Conservation (phyloP, 1,140 invertebrate genomes). For the Lepeophtheirus salmonis region DNA sequence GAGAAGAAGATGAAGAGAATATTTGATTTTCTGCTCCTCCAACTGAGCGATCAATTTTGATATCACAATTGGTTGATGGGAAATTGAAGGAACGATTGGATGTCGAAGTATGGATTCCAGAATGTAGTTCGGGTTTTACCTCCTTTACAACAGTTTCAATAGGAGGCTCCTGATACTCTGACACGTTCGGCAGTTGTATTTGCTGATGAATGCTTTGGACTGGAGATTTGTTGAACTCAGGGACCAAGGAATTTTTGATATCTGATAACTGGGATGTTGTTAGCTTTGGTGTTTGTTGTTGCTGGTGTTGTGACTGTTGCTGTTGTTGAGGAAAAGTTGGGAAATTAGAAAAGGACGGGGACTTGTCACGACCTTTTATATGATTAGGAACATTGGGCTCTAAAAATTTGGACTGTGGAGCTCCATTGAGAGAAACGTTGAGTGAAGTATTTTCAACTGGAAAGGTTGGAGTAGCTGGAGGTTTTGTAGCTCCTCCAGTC, state of each 20-base stretch:
- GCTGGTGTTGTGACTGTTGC: neutral
- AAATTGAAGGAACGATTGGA: neutral
- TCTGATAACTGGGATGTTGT: neutral
- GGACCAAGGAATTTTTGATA: neutral
- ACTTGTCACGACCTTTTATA: neutral
- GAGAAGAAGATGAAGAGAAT: constrained; percentile 18
- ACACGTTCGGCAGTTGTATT: neutral
- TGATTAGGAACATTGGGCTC: neutral
- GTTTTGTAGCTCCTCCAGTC: neutral
- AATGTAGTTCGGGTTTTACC: neutral
- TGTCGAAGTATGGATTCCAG: neutral
- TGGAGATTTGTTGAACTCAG: neutral
- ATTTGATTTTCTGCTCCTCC: no score
- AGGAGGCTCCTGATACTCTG: neutral
- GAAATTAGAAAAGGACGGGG: neutral
- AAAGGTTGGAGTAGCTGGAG: neutral
- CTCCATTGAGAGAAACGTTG: neutral
- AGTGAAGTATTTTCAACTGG: neutral
- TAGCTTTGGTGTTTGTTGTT: neutral
- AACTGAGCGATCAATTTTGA: constrained; percentile 19
- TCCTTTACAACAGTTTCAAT: no score
- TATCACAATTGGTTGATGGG: neutral
- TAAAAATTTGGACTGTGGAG: neutral
- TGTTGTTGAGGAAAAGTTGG: neutral
- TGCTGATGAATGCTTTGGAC: neutral